phyloP scores from a whole-genome alignment of 1,140 invertebrate species.

The Drosophila bifasciata region DNA sequence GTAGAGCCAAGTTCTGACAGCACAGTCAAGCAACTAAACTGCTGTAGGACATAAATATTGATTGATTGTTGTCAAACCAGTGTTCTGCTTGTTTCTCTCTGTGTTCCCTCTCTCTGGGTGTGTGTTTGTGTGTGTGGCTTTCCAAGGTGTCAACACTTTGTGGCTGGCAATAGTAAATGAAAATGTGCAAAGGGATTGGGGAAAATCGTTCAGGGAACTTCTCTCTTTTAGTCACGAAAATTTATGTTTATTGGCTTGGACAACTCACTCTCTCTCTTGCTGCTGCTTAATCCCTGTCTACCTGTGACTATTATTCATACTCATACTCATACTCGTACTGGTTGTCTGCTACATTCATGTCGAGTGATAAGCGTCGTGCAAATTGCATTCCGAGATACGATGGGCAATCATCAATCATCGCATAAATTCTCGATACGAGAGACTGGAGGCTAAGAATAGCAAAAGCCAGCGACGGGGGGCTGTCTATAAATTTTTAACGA shows the following conservation, averaged over 20 bases:
- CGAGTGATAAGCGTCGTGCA: conserved; percentile 60
- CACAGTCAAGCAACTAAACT: conserved; percentile 57
- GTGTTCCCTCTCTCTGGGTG: conserved; percentile 7
- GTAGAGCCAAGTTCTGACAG: conserved; percentile 47
- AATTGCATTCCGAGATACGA: conserved; percentile 57
- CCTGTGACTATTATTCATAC: no score
- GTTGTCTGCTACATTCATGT: no score
- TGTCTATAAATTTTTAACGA: conserved; percentile 56
- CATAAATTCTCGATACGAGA: conserved; percentile 63
- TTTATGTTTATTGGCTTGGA: conserved; percentile 49
- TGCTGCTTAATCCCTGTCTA: conserved; percentile 31
- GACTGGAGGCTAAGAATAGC: conserved; percentile 5
- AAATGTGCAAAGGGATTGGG: no score
- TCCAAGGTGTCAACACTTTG: conserved; percentile 66
- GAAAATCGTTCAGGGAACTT: no score
- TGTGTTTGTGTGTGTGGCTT: conserved; percentile 12
- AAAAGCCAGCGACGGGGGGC: conserved; percentile 12
- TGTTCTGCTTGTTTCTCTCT: conserved; percentile 10
- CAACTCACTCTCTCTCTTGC: conserved; percentile 21
- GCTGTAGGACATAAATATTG: conserved; percentile 76
- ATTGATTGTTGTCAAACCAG: conserved; percentile 77
- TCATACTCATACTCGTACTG: no score
- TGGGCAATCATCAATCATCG: conserved; percentile 69
- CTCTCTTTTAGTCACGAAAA: conserved; percentile 21
- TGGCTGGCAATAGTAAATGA: conserved; percentile 50